These are phyloP conservation scores for Helogale parvula DNA, from an alignment of 2,113 vertebrate species.

Conservation along the genomic window DNA sequence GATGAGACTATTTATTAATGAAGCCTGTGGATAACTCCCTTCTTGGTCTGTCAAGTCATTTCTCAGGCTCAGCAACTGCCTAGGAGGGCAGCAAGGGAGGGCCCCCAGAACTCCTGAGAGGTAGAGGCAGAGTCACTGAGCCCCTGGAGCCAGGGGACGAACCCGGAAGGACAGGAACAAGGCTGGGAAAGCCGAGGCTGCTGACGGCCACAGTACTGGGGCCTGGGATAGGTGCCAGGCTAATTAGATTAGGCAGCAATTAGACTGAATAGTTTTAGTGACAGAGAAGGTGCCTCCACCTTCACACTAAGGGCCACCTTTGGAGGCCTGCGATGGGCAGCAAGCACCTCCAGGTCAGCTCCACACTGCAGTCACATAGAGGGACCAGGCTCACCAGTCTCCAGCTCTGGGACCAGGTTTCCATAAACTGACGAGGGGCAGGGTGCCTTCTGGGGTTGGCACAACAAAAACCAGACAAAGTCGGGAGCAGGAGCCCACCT, in stretches of 20 bases:
- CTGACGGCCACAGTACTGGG: background rate
- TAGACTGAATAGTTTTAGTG: background rate
- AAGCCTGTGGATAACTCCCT: background rate
- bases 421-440: background rate
- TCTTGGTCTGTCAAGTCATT: background rate
- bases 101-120: background rate
- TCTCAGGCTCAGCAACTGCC: background rate
- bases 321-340: background rate
- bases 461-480: background rate
- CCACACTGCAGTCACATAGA: background rate
- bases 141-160: background rate
- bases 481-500: background rate
- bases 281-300: background rate
- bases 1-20: background rate
- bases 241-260: background rate
- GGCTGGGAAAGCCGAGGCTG: background rate
- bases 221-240: background rate
- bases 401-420: background rate
- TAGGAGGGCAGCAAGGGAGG: background rate
- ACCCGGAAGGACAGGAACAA: background rate
- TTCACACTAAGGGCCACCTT: background rate
- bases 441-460: background rate
- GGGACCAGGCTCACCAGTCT: background rate
- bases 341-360: background rate
- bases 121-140: rapidly evolving